Evolutionary conservation across 2,113 vertebrate genomes (phyloP), one percentile per base, ranked within the genome.

Genomic region (Perognathus longimembris): DNA sequence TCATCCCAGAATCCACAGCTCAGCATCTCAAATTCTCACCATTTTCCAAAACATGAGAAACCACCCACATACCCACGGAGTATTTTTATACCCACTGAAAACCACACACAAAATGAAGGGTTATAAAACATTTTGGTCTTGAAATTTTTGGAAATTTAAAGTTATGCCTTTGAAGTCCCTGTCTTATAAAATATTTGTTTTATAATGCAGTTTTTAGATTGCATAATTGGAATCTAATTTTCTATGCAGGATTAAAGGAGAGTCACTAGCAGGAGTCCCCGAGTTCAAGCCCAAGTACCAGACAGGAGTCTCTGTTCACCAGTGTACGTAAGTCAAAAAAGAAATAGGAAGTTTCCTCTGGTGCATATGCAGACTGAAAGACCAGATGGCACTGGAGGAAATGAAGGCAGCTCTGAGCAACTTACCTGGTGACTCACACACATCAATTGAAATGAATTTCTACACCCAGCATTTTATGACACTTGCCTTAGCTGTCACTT

Each of bases 11-110:
- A 85, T 20, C 92, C 92, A 84, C 24, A 63, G 92, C 95, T 91
- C 84, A 82, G 89, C 94, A 90, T 95, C 95, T 96, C 97, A 93
- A 88, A 94, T 95, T 93, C 95, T 95, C 92, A 95, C 89, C 64
- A 4, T 95, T 95, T 95, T 94, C 92, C 96, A 95, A 97, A 97
- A 88, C 94, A 96, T 7, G 20, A 96, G 94, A 95, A 97, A 86
- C 95, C 96, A 89, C 96, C 96, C 95, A 96, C 95, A 94, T 66
- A 93, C 95, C 92, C 96, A 93, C 86, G 1, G 75, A 88, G 95
- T 97, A 96, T 97, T 96, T 97, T 97, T 96, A 95, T 89, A 94
- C 75, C 94, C 94, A 94, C 83, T 92, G 89, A 94, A 95, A 95
- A 90, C 95, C 97, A 92, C 92, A 95, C 32, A 75, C 66, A 34